Conservation (phyloP, 2,113 vertebrate species). For the Dasyornis broadbenti region DNA sequence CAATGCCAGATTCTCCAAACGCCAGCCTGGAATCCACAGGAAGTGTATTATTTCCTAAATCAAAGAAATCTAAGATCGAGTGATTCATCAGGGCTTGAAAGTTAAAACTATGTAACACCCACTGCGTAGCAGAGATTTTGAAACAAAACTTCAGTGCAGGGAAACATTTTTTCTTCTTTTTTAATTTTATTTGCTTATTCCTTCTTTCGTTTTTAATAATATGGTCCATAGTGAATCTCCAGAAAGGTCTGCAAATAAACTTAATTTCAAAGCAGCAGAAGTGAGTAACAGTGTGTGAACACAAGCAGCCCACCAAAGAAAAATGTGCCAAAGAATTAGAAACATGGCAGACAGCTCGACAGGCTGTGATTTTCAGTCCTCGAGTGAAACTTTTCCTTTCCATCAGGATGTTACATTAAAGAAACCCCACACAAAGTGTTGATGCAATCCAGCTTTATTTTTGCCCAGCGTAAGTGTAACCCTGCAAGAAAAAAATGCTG, state of each 20-base stretch:
- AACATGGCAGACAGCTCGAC: background rate
- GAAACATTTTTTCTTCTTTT: background rate
- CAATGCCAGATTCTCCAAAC: background rate
- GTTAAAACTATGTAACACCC: background rate
- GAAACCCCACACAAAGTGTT: background rate
- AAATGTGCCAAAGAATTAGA: background rate
- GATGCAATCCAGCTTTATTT: background rate
- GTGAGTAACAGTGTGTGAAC: background rate
- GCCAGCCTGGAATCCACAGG: background rate
- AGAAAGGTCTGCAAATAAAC: background rate
- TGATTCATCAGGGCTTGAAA: background rate
- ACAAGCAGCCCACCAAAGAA: background rate
- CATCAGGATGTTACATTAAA: background rate
- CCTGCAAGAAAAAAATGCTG: background rate
- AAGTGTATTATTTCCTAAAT: background rate
- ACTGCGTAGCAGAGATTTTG: background rate
- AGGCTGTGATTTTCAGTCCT: background rate
- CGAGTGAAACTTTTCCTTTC: background rate
- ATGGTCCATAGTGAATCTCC: background rate
- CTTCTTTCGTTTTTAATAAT: background rate
- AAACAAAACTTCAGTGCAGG: background rate
- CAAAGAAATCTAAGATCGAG: background rate
- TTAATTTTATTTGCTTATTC: background rate
- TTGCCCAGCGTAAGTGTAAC: background rate
- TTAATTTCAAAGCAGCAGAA: background rate